Conservation (phyloP, 2,113 vertebrate genomes). For the Guaruba guarouba region DNA sequence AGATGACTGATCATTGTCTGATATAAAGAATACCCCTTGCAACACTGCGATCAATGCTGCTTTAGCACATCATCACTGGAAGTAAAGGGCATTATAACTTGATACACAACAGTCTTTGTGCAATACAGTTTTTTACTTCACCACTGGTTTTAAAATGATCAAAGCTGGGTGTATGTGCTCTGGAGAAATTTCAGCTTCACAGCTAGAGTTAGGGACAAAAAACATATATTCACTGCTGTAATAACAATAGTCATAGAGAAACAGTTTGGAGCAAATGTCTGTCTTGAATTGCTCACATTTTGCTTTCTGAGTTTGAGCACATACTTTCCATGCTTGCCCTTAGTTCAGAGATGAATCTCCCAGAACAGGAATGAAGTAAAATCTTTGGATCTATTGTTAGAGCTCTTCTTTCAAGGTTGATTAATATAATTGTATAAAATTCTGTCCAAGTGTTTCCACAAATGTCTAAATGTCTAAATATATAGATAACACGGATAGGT, state of each 20-base stretch:
- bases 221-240: background rate
- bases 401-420: background rate
- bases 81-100: background rate
- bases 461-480: background rate
- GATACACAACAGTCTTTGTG: background rate
- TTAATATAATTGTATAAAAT: background rate
- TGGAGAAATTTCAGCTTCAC: constrained; percentile 46
- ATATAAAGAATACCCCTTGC: background rate
- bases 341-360: background rate
- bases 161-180: constrained; percentile 23
- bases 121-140: background rate
- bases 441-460: background rate
- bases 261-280: background rate
- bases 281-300: background rate
- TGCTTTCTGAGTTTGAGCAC: background rate
- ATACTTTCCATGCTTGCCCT: background rate
- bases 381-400: background rate
- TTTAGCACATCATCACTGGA: background rate
- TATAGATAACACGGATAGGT: background rate
- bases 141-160: background rate
- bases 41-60: background rate
- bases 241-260: background rate
- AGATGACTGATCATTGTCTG: background rate
- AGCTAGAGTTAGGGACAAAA: constrained; percentile 15
- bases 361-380: background rate